These are phyloP conservation scores for Proterorhinus semilunaris DNA, from an alignment of 2,113 vertebrate species.

Conservation along the genomic window DNA sequence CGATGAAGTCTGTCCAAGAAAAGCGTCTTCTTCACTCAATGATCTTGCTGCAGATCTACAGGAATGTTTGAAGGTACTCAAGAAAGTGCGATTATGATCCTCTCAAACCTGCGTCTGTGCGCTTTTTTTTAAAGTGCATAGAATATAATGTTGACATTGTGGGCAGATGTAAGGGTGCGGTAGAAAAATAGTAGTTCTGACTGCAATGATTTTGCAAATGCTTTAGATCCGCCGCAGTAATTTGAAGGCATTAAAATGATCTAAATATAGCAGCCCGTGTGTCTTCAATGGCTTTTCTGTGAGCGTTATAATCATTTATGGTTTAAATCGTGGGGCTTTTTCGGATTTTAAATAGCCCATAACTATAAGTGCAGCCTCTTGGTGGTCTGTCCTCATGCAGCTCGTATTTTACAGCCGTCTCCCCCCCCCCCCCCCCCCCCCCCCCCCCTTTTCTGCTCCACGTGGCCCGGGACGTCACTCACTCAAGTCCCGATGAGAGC, in stretches of 20 bases:
- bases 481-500: slow-evolving; percentile 71
- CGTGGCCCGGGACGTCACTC: slow-evolving; percentile 60
- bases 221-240: background rate
- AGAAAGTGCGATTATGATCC: no score
- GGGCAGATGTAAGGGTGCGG: no score
- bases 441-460: slow-evolving; percentile 6
- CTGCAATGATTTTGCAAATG: background rate
- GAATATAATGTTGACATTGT: no score
- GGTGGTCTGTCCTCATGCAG: slow-evolving; percentile 52
- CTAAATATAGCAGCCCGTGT: background rate
- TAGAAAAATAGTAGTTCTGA: background rate
- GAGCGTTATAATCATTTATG: slow-evolving; percentile 4
- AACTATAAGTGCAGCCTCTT: slow-evolving; percentile 24
- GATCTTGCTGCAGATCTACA: no score
- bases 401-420: slow-evolving; percentile 52
- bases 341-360: slow-evolving; percentile 4
- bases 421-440: slow-evolving; percentile 12
- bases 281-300: slow-evolving; percentile 1
- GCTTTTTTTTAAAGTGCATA: no score
- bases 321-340: slow-evolving; percentile 2
- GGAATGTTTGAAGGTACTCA: no score
- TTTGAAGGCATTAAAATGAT: background rate
- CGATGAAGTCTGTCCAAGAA: no score
- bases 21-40: no score
- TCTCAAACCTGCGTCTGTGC: no score